Base-by-base conservation (phyloP, 1,140 invertebrate species). In the Arion vulgaris region DNA sequence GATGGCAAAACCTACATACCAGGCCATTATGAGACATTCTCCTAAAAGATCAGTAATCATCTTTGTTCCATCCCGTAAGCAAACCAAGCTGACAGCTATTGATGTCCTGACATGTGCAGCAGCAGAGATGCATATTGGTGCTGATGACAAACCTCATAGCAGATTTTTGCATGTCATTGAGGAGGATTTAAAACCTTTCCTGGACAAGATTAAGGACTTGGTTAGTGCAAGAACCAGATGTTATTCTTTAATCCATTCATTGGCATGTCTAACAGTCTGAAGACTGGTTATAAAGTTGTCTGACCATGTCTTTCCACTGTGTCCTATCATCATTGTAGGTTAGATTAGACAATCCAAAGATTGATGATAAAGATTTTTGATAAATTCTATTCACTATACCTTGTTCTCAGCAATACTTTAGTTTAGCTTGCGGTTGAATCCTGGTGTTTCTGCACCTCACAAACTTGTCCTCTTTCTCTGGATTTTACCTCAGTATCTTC, bases 1-100 rank as follows among this genome's bases (percentile, higher is more conserved):
- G 0, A 99, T 99, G 99, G 96, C 96, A 0, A 99, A 99, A 91
- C 98, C 98, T 0, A 96, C 97, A 0, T 99, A 99, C 92, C 98
- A 98, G 90, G 95, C 97, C 0, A 96, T 99, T n/a, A 86, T 96
- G 1, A 95, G 96, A 66, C 95, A 98, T 89, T 97, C 97, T 76
- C 95, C 96, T 0, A 95, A 95, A 85, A 97, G 97, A 89, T 98
- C 99, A 0, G 96, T 96, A 0, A 95, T 99, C 68, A 95, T 99
- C n/a, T 99, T 99, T 93, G 98, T 99, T 0, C 98, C 98, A 4
- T 97, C 96, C 0, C 93, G 98, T 0, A 97, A 98, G 86, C 97
- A 99, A 92, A 96, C 98, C 0, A 94, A 97, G 79, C 93, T 99
- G 5, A 97, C 97, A 0, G 98, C 98, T 0, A 97, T 99, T 79